These are phyloP conservation scores for Plecotus auritus DNA, from an alignment of 2,113 vertebrate genomes.

Conservation along the genomic window DNA sequence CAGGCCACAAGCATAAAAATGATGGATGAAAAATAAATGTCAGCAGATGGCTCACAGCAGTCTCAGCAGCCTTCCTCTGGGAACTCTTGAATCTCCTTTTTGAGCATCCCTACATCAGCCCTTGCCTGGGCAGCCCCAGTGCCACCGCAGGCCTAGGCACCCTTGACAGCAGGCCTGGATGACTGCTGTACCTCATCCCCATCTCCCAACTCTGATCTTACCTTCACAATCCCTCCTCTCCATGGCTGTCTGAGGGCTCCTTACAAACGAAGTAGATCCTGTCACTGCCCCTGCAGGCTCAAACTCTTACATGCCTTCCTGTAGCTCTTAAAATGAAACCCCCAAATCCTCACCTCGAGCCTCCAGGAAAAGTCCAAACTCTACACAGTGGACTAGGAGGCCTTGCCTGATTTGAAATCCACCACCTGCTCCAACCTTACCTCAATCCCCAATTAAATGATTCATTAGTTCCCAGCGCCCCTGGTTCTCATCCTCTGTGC, in stretches of 20 bases:
- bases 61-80: not conserved
- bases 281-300: not conserved
- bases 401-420: not conserved
- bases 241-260: not conserved
- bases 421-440: not conserved
- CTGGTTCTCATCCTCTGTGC: not conserved
- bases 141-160: not conserved
- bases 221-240: not conserved
- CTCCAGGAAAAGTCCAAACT: not conserved
- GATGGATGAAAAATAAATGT: not conserved
- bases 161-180: accelerated
- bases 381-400: not conserved
- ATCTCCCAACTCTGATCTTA: not conserved
- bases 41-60: not conserved
- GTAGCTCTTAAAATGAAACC: not conserved
- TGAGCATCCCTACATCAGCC: not conserved
- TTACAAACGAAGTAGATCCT: not conserved
- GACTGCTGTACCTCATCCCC: not conserved
- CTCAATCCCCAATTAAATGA: not conserved
- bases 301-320: not conserved
- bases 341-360: not conserved
- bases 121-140: not conserved
- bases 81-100: not conserved
- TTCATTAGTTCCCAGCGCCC: accelerated
- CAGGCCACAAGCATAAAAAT: not conserved